phyloP scores from a whole-genome alignment of 2,888 invertebrate species.

The Platycheirus albimanus region DNA sequence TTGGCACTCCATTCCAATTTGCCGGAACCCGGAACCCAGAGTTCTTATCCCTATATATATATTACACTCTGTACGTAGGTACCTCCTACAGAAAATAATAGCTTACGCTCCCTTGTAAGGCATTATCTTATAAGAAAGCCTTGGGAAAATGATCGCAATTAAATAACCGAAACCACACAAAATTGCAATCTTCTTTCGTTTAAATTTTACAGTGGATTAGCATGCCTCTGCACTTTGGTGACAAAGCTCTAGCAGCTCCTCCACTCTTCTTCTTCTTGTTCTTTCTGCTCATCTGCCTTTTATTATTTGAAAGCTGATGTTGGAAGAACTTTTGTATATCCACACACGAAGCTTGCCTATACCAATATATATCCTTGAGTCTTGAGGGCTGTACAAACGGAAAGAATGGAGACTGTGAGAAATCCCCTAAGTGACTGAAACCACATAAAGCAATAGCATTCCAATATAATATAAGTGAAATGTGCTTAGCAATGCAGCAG shows the following conservation, averaged over 20 bases:
- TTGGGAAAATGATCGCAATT: slow-evolving; percentile 64
- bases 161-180: slow-evolving; percentile 69
- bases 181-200: slow-evolving; percentile 61
- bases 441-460: slow-evolving; percentile 62
- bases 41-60: slow-evolving; percentile 35
- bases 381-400: too few species aligned
- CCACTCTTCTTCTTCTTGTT: neutral
- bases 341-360: too few species aligned
- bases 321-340: too few species aligned
- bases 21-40: slow-evolving; percentile 1
- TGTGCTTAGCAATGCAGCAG: slow-evolving; percentile 47
- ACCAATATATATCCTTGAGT: too few species aligned
- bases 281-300: neutral
- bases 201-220: slow-evolving; percentile 62
- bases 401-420: slow-evolving; percentile 42
- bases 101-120: slow-evolving; percentile 9
- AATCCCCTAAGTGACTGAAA: slow-evolving; percentile 65
- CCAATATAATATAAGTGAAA: slow-evolving; percentile 63
- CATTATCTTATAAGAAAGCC: slow-evolving; percentile 53
- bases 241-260: too few species aligned
- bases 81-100: too few species aligned
- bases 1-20: slow-evolving; percentile 45
- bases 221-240: slow-evolving; percentile 19
- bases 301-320: neutral
- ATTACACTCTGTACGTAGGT: neutral